These are phyloP conservation scores for Nomada fabriciana DNA, from an alignment of 2,888 invertebrate species.

Conservation along the genomic window DNA sequence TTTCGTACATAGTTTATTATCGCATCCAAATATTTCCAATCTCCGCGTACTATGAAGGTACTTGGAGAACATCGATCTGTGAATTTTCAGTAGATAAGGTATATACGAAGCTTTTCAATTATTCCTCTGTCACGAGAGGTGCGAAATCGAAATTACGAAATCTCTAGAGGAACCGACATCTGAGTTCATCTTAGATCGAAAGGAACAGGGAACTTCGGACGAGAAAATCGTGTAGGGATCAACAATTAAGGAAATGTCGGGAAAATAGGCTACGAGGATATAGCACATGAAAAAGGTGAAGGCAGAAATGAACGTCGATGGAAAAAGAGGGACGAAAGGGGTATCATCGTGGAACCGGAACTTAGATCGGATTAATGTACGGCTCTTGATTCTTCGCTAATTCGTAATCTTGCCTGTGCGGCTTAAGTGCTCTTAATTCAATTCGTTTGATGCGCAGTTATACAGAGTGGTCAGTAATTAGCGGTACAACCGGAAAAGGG, in stretches of 20 bases:
- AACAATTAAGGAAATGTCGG: conserved; percentile 53
- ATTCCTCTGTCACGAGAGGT: neutral
- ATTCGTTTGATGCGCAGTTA: conserved; percentile 50
- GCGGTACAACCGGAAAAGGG: too few relatives aligned
- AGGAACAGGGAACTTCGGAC: neutral
- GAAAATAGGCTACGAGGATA: neutral
- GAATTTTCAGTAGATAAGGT: neutral
- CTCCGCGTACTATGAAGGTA: too few relatives aligned
- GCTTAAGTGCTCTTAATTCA: conserved; percentile 62
- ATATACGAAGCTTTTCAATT: conserved; percentile 16
- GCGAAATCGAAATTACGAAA: neutral
- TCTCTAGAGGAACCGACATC: conserved; percentile 3
- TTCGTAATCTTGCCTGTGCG: conserved; percentile 57
- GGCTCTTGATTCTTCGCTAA: conserved; percentile 64
- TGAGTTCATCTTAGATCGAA: neutral
- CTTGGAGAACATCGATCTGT: too few relatives aligned
- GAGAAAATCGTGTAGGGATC: conserved; percentile 29
- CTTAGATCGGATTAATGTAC: conserved; percentile 64
- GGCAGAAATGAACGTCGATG: conserved; percentile 10
- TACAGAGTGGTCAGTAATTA: conserved; percentile 18
- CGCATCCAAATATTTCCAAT: too few relatives aligned
- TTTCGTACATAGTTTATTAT: too few relatives aligned
- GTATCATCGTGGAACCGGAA: conserved; percentile 35
- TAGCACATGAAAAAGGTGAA: neutral
- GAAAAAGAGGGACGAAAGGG: conserved; percentile 38